phyloP scores from a whole-genome alignment of 2,797 vertebrate genomes.

The Xenopus petersii region DNA sequence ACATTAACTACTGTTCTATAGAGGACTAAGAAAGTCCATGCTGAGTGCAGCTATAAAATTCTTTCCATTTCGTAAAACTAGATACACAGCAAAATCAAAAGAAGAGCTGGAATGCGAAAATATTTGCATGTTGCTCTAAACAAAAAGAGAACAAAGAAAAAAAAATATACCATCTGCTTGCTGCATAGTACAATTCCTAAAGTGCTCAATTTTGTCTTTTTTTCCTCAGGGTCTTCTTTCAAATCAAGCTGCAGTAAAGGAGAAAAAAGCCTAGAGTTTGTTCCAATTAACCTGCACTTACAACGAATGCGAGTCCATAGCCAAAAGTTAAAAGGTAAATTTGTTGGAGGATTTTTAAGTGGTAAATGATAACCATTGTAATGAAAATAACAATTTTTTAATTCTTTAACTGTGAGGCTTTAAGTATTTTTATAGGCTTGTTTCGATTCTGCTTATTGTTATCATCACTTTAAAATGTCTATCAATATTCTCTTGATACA shows the following conservation, averaged over 20 bases:
- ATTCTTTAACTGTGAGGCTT: too few relatives aligned
- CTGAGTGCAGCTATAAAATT: constrained; percentile 51
- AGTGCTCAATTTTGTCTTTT: constrained; percentile 45
- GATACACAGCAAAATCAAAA: constrained; percentile 48
- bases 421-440: too few relatives aligned
- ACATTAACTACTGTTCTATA: constrained; percentile 54
- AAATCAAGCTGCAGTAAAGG: constrained; percentile 97
- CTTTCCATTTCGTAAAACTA: constrained; percentile 46
- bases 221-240: constrained; percentile 82
- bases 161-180: constrained; percentile 40
- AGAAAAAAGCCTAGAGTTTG: constrained; percentile 93
- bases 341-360: background rate
- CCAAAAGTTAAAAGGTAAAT: constrained; percentile 86
- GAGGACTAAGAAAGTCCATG: constrained; percentile 44
- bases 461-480: too few relatives aligned
- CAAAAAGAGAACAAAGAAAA: constrained; percentile 37
- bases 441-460: too few relatives aligned
- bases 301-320: constrained; percentile 93
- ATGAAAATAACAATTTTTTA: background rate
- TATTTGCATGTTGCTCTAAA: constrained; percentile 18
- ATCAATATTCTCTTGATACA: too few relatives aligned
- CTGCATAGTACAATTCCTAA: constrained; percentile 44
- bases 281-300: constrained; percentile 94
- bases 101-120: constrained; percentile 39
- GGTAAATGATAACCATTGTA: background rate